Evolutionary conservation across 2,888 invertebrate genomes (phyloP).

Genomic region (Microplitis deprimator): DNA sequence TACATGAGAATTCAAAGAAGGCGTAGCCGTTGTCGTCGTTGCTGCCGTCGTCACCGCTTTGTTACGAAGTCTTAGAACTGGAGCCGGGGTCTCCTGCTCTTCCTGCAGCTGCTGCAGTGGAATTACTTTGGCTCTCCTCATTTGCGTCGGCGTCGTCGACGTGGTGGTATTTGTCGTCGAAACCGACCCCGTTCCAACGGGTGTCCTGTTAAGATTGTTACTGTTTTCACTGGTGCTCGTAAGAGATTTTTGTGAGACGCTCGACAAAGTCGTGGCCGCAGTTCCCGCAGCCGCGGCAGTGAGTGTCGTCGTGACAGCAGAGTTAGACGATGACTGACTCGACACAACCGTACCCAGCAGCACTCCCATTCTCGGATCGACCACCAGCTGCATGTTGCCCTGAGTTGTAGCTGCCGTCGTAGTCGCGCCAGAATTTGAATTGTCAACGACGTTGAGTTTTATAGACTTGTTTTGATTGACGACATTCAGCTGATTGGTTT

Average conservation of each 20-base stretch:
- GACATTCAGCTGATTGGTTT: conserved; percentile 31
- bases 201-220: conserved; percentile 19
- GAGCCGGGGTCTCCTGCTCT: conserved; percentile 55
- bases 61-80: conserved; percentile 12
- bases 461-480: conserved; percentile 61
- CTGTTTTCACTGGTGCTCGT: conserved; percentile 15
- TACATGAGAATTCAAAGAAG: not conserved
- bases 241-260: conserved; percentile 19
- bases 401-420: conserved; percentile 48
- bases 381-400: conserved; percentile 72
- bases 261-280: not conserved
- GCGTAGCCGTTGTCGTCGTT: not conserved
- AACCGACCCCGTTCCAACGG: conserved; percentile 48
- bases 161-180: conserved; percentile 48
- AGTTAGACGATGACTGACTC: not conserved
- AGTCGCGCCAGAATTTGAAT: conserved; percentile 44
- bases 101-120: conserved; percentile 50
- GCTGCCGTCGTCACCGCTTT: not conserved
- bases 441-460: conserved; percentile 66
- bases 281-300: not conserved
- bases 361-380: conserved; percentile 73
- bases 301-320: conserved; percentile 47
- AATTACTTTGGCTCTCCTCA: not conserved
- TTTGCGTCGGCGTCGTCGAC: conserved; percentile 34
- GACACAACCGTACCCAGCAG: conserved; percentile 69